Conservation (phyloP, 2,797 vertebrate species). For the Catamblyrhynchus diadema region DNA sequence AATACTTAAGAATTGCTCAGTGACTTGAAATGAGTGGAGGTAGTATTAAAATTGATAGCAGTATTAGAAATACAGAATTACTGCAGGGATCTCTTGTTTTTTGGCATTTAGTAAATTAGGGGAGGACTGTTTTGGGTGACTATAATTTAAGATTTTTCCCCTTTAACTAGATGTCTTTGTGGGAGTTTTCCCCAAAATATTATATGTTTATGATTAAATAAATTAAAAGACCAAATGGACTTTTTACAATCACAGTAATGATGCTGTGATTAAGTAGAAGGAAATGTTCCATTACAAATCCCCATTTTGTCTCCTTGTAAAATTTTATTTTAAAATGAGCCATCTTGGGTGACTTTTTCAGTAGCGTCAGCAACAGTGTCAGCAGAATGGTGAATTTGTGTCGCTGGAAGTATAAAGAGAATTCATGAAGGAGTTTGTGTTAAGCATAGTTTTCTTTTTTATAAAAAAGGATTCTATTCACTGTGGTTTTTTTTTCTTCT, state of each 20-base stretch:
- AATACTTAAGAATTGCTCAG: not conserved
- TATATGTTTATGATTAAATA: not conserved
- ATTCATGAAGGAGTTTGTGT: constrained; percentile 66
- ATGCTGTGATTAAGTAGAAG: not conserved
- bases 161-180: not conserved
- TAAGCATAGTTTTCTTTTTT: constrained; percentile 22
- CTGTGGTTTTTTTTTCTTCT: not conserved
- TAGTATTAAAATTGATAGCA: not conserved
- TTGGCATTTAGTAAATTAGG: not conserved
- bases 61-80: not conserved
- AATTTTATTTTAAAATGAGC: constrained; percentile 24
- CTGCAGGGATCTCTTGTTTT: not conserved
- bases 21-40: not conserved
- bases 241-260: not conserved
- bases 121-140: not conserved
- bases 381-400: constrained; percentile 59
- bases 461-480: not conserved
- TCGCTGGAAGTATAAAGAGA: constrained; percentile 53
- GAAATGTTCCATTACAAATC: constrained; percentile 5
- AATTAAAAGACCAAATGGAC: not conserved
- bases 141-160: not conserved
- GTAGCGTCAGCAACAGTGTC: constrained; percentile 45
- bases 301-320: constrained; percentile 17
- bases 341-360: constrained; percentile 48
- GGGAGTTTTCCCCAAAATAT: not conserved